phyloP scores from a whole-genome alignment of 2,113 vertebrate genomes.

The Ictidomys tridecemlineatus region DNA sequence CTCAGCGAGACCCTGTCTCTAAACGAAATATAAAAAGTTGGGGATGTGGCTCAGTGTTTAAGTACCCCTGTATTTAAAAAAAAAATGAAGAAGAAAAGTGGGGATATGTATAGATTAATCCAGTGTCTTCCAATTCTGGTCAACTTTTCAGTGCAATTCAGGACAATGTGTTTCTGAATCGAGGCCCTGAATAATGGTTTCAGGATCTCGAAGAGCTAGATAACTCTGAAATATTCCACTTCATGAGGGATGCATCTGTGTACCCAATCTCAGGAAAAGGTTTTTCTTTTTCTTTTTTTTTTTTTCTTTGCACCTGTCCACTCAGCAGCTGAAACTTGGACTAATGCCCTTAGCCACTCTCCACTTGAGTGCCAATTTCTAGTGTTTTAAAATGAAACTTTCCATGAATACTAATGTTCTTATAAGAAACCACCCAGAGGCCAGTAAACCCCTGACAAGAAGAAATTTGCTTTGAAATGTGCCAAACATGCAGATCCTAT shows the following conservation, averaged over 20 bases:
- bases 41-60: no score
- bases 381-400: conserved; percentile 28
- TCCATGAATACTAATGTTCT: conserved; percentile 56
- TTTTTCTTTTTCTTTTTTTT: neutral
- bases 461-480: conserved; percentile 45
- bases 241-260: neutral
- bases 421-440: conserved; percentile 31
- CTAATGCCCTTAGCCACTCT: neutral
- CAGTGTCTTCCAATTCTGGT: neutral
- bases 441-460: conserved; percentile 36
- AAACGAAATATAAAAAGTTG: no score
- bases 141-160: accelerated
- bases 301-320: neutral
- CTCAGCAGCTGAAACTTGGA: conserved; percentile 6
- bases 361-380: neutral
- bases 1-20: no score
- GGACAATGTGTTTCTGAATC: neutral
- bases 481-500: neutral
- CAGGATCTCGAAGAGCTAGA: neutral
- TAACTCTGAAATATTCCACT: neutral
- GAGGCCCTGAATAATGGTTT: neutral
- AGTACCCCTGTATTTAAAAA: neutral
- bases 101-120: neutral
- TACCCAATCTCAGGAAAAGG: neutral
- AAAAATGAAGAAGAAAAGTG: neutral